Conservation (phyloP, 2,888 invertebrate genomes). For the Heteropelma amictum region DNA sequence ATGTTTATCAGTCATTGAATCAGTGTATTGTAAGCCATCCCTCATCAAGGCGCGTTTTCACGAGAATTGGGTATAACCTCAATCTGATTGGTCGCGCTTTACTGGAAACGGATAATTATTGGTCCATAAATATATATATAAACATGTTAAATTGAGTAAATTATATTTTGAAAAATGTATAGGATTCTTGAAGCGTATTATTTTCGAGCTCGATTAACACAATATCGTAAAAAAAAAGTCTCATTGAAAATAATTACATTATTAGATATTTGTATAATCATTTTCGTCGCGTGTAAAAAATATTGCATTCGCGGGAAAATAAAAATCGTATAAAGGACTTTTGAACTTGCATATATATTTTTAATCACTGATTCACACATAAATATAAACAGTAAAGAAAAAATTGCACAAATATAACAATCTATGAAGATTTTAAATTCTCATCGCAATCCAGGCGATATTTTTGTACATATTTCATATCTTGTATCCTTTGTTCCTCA, state of each 20-base stretch:
- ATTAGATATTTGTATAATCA: too few species aligned
- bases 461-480: background rate
- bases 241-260: too few species aligned
- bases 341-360: background rate
- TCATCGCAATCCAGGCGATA: background rate
- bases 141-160: too few species aligned
- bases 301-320: too few species aligned
- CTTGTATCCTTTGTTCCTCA: background rate
- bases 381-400: background rate
- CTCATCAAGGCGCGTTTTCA: background rate
- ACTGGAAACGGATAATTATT: background rate
- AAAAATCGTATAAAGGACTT: too few species aligned
- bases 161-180: too few species aligned
- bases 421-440: background rate
- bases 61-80: background rate
- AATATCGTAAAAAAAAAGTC: background rate
- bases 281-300: too few species aligned
- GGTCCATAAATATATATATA: too few species aligned
- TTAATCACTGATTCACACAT: background rate
- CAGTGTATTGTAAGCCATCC: background rate
- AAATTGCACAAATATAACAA: background rate
- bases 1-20: background rate
- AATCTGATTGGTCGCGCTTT: background rate
- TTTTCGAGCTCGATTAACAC: too few species aligned
- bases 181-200: too few species aligned